Evolutionary conservation across 2,797 vertebrate genomes (phyloP), one percentile per base, ranked within the genome.

Genomic region (Pseudopleuronectes americanus): DNA sequence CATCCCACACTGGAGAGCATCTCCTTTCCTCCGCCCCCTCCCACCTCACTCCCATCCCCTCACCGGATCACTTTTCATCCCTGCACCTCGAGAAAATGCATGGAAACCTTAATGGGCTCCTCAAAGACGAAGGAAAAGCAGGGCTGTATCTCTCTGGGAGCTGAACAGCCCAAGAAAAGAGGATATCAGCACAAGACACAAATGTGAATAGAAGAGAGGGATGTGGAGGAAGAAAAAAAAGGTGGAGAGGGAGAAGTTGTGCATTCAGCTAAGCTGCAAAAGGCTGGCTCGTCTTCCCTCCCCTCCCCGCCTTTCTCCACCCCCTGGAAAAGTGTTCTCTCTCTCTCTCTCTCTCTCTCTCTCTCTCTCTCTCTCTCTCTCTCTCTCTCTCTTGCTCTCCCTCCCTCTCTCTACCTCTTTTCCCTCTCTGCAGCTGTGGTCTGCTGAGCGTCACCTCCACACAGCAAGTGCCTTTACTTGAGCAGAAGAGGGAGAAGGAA

Each of bases 371-470:
- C 91, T 92, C 81, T 72, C 77, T 54, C 60, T 77, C 61, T 57
- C 72, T 69, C 64, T 59, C 71, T 78, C 90, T 90, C 91, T 92
- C 81, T 73, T 76, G 49, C 60, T 59, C 64, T 58, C 66, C 51
- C 60, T 74, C 63, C 62, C 75, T 33, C 76, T 63, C 78, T 74
- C 71, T 77, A 59, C 57, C 72, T 69, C 64, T 59, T 77, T 84
- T 74, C 77, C 73, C 71, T 78, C 90, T 90, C 91, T 92, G 92
- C 92, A 93, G 90, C 93, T 93, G 93, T 92, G 90, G 87, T 90
- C 79, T 84, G 85, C 80, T 81, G 80, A 89, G 87, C 85, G 71
- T 89, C 89, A 90, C 91, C 87, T 89, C 87, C 85, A 91, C 85
- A 92, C 89, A 89, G 90, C 88, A 84, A 91, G 90, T 90, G 92